phyloP scores from a whole-genome alignment of 2,797 vertebrate species.

The Euphonia xanthogaster region DNA sequence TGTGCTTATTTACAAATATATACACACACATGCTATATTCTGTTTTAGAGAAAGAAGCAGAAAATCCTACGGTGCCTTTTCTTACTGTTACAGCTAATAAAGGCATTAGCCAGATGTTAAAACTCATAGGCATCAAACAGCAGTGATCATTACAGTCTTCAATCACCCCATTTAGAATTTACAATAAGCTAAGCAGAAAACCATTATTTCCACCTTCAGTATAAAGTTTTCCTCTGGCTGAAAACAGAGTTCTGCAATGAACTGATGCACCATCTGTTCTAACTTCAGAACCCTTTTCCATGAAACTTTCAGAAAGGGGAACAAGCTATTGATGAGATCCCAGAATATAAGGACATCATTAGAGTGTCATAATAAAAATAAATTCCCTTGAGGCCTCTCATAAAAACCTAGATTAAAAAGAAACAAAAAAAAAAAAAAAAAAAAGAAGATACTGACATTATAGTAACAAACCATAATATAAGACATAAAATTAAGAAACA shows the following conservation, averaged over 20 bases:
- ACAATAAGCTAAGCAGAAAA: conserved; percentile 82
- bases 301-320: conserved; percentile 83
- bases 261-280: conserved; percentile 83
- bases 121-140: conserved; percentile 68
- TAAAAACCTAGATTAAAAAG: conserved; percentile 75
- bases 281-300: conserved; percentile 78
- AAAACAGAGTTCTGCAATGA: conserved; percentile 79
- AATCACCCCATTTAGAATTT: conserved; percentile 78
- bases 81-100: conserved; percentile 47
- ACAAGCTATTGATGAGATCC: conserved; percentile 82
- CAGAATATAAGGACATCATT: conserved; percentile 83
- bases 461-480: conserved; percentile 94
- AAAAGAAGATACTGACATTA: conserved; percentile 62
- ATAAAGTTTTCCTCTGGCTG: conserved; percentile 90
- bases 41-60: conserved; percentile 31
- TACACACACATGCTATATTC: background rate
- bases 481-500: conserved; percentile 97
- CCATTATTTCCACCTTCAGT: conserved; percentile 84
- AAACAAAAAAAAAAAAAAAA: background rate
- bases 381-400: conserved; percentile 85
- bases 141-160: conserved; percentile 72
- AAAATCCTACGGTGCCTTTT: background rate
- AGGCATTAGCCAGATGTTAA: conserved; percentile 75
- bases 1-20: background rate
- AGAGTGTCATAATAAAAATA: conserved; percentile 84